Base-by-base conservation (phyloP, 2,888 invertebrate genomes). In the Cheilosia urbana region DNA sequence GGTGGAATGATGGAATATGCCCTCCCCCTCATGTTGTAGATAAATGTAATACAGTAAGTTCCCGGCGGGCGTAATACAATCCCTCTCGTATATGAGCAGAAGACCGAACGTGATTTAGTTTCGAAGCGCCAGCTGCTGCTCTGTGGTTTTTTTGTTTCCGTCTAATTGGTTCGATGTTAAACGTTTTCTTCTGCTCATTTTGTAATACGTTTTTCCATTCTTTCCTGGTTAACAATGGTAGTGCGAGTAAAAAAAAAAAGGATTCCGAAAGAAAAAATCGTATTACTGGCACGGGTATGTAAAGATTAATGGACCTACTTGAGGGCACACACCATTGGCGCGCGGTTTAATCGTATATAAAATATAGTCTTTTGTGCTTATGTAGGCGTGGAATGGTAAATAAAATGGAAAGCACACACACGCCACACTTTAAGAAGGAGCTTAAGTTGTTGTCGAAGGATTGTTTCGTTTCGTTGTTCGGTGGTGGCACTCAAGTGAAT, bases 151-250 rank as follows among this genome's bases (percentile, higher is more conserved):
- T 53, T 72, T 60, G 42, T 79, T 79, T 72, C 60, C 72, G 34
- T 42, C 45, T 79, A 72, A 79, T 79, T 79, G 79, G 79, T 79
- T 72, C 66, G 66, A 53, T 60, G 60, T 51, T 79, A 72, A 79
- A 65, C 37, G 37, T 9, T 45, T 21, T 72, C 55, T 63, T 34
- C 42, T 37, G 58, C 71, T 79, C 58, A 69, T 77, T 55, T 55
- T 37, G 65, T 24, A 6, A 6, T 30, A 6, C 19, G n/a, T n/a
- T 37, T 4, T 13, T 37, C 37, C 13, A 37, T 24, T 19, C 11
- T 34, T 17, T 45, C 5, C 17, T n/a, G n/a, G 30, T 17, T 27
- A 21, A 19, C 21, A 21, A 51, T 19, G 9, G 49, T 0, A 9
- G 49, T 7, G 15, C 4, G 9, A 51, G 4, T 7, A 9, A 4